Evolutionary conservation across 2,113 vertebrate genomes (phyloP), one percentile per base, ranked within the genome.

Genomic region (Plotosus lineatus): DNA sequence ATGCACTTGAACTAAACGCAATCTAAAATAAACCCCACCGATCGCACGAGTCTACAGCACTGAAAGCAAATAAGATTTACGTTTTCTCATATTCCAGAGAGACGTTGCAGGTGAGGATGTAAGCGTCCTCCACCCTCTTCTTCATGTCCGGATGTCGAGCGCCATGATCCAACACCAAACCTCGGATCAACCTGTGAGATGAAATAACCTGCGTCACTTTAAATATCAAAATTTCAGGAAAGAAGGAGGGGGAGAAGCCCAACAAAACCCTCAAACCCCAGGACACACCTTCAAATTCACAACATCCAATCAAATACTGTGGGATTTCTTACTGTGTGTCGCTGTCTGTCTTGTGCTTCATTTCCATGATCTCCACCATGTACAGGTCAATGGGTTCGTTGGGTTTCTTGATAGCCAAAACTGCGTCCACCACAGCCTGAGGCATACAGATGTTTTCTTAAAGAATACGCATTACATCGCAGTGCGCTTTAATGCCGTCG

Each of bases 351-450:
- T 98, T 99, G 87, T 99, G 98, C 75, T 95, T 99, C 98, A 99
- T 99, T 89, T 99, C 97, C 97, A 99, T 98, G 51, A 98, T 98
- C 83, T 99, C 98, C 83, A 99, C 94, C 98, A 99, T 99, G 91
- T 93, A 97, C 55, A 99, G 94, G 84, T 99, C 97, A 46, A 97
- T 96, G 65, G 96, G 93, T 81, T 98, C 97, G 33, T 92, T 92
- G 44, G 94, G 93, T 84, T 94, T 96, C 51, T 89, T 90, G 72
- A 99, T 95, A 26, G 96, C 92, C 87, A 99, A 84, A 72, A 99
- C 92, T 75, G 97, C 96, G 83, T 99, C 97, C 8, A 99, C 97
- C 1, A 99, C 96, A 83, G 97, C 98, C 98, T 99, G 86, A 80
- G 33, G 4, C 2, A 2, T n/a, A 75, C 17, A n/a, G 28, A 15